These are phyloP conservation scores for Echinometra lucunter DNA, from an alignment of 53 echinoderm and acorn worm species.

Conservation along the genomic window DNA sequence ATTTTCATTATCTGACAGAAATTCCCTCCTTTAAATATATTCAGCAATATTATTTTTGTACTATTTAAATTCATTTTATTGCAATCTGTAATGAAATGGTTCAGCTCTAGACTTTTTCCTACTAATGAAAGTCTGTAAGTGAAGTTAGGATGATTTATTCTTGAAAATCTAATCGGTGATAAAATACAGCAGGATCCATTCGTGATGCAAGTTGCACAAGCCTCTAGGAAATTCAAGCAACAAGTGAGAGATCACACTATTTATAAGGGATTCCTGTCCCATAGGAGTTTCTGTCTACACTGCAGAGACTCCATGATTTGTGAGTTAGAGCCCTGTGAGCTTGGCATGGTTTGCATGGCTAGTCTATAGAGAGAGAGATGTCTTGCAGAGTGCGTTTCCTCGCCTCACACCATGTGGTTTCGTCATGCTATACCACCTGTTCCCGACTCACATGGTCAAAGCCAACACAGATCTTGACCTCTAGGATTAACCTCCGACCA, in stretches of 20 bases:
- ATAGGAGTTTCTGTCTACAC: not conserved
- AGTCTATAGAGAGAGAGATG: not conserved
- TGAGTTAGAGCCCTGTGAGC: not conserved
- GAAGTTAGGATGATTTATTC: not conserved
- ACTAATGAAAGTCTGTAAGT: not conserved
- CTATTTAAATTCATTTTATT: no score
- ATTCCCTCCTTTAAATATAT: no score
- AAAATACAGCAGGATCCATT: not conserved
- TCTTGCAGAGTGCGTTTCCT: slow-evolving; percentile 63
- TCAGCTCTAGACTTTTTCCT: not conserved
- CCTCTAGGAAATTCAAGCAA: not conserved
- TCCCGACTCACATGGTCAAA: slow-evolving; percentile 53
- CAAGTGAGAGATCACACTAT: not conserved
- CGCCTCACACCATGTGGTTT: slow-evolving; percentile 61
- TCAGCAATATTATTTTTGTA: no score
- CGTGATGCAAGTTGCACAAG: not conserved
- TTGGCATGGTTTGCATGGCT: not conserved
- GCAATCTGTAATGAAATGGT: not conserved
- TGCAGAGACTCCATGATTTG: not conserved
- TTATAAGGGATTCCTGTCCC: not conserved
- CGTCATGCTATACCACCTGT: slow-evolving; percentile 61
- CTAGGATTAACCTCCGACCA: slow-evolving; percentile 58
- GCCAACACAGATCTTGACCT: slow-evolving; percentile 63
- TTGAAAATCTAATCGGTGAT: not conserved
- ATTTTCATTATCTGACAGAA: no score